These are phyloP conservation scores for Epizoanthus rinbou DNA, from an alignment of 92 coral and sea anemone genomes.

Conservation along the genomic window DNA sequence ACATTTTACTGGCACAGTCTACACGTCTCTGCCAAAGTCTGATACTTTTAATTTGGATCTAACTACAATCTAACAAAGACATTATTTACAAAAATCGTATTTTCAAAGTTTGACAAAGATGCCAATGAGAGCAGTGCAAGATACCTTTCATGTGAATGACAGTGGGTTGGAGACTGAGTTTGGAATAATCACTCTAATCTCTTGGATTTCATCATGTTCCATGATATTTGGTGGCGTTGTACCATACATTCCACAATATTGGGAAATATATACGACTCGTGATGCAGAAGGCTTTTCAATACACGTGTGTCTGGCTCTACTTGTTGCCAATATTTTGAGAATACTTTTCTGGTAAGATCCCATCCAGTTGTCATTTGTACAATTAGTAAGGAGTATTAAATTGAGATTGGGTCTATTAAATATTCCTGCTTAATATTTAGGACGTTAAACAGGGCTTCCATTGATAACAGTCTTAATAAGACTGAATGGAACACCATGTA, in stretches of 20 bases:
- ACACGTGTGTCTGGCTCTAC: slow-evolving; percentile 92
- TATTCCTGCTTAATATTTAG: no score
- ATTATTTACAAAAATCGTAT: no score
- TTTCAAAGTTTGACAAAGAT: slow-evolving; percentile 4
- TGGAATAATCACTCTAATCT: slow-evolving; percentile 60
- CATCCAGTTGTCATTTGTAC: no score
- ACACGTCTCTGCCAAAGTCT: no score
- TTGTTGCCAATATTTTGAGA: slow-evolving; percentile 90
- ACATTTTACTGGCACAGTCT: no score
- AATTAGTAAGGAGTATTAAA: no score
- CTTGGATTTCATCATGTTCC: slow-evolving; percentile 92
- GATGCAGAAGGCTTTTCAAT: slow-evolving; percentile 94
- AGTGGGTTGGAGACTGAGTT: slow-evolving; percentile 53
- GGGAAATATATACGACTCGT: slow-evolving; percentile 81
- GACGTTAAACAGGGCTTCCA: no score
- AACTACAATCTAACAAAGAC: no score
- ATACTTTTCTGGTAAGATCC: slow-evolving; percentile 91
- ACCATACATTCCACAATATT: slow-evolving; percentile 94
- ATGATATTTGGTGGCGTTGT: slow-evolving; percentile 98
- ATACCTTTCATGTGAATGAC: slow-evolving; percentile 1
- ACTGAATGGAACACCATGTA: no score
- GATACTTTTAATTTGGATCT: no score
- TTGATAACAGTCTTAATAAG: no score
- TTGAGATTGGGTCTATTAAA: no score
- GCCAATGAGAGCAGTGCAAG: slow-evolving; percentile 28